Conservation (phyloP, 2,888 invertebrate species). For the Thysanoteuthis rhombus region DNA sequence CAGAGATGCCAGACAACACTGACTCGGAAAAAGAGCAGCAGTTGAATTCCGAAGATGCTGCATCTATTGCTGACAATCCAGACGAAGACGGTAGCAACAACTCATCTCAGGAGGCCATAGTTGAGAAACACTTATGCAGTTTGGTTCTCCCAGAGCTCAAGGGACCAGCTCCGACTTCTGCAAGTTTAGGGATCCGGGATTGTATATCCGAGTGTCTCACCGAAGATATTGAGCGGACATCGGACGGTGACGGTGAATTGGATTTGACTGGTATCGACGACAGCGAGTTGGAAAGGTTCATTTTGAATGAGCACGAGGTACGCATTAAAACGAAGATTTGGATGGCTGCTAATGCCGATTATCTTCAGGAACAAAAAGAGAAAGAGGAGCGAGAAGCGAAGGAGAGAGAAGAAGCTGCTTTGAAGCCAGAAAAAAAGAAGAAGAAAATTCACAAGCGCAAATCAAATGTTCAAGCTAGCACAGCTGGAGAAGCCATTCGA, state of each 20-base stretch:
- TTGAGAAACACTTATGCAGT: constrained; percentile 39
- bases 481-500: constrained; percentile 88
- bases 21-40: neutral
- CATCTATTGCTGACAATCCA: constrained; percentile 1
- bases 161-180: constrained; percentile 70
- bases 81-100: constrained; percentile 44
- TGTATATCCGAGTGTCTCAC: constrained; percentile 70
- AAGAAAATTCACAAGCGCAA: constrained; percentile 32
- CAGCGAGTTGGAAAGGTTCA: constrained; percentile 87
- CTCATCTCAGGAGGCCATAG: constrained; percentile 42
- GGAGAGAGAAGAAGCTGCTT: constrained; percentile 82
- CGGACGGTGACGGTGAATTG: constrained; percentile 71
- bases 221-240: constrained; percentile 33
- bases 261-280: constrained; percentile 83
- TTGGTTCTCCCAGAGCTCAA: constrained; percentile 23
- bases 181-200: constrained; percentile 80
- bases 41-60: neutral
- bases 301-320: constrained; percentile 84
- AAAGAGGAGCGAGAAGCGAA: constrained; percentile 83
- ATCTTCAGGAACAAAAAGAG: constrained; percentile 84
- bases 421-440: constrained; percentile 75
- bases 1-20: neutral
- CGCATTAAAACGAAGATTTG: constrained; percentile 84
- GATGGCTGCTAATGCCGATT: constrained; percentile 88
- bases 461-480: constrained; percentile 62